Base-by-base conservation (phyloP, 1,140 invertebrate genomes). In the Magallana angulata region DNA sequence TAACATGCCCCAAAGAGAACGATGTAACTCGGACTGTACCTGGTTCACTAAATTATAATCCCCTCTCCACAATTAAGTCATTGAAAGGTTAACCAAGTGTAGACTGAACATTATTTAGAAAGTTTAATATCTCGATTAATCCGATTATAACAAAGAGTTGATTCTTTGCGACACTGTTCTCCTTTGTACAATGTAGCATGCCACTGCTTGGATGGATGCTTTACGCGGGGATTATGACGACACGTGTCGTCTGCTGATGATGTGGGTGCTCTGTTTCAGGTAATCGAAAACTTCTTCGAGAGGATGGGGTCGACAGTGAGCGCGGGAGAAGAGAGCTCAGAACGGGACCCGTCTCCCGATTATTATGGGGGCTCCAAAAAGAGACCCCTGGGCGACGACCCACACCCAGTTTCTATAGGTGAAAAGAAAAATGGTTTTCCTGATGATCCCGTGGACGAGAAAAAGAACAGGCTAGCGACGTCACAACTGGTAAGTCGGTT, bases 61-160 rank as follows among this genome's bases (percentile, higher is more conserved):
- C 36, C 5, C 36, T 48, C 36, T 48, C 5, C 36, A 48, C 36
- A 48, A 48, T 48, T 48, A 48, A 48, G 36, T 48, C 36, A 48
- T 48, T 48, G 1, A 48, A 48, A 48, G 36, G 18, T 76, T 76
- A 76, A 76, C 24, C 12, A 30, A 76, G 68, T 62, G 68, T 76
- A 76, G 18, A 36, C 68, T 36, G 36, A 76, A 30, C 18, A 76
- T 30, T 48, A 76, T 24, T 5, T 30, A 18, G 12, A 76, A 76
- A 76, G 24, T 30, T 76, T 30, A 76, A 76, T 76, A 76, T 9
- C 68, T 12, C 24, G 18, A 30, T 76, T 76, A 76, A 62, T 76
- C 24, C 68, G 9, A 12, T 76, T 76, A 76, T 14, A 30, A 76
- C 14, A 30, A 76, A 76, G 24, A 76, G 68, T 76, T 76, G 36